Evolutionary conservation across 1,140 invertebrate genomes (phyloP).

Genomic region (Maconellicoccus hirsutus): DNA sequence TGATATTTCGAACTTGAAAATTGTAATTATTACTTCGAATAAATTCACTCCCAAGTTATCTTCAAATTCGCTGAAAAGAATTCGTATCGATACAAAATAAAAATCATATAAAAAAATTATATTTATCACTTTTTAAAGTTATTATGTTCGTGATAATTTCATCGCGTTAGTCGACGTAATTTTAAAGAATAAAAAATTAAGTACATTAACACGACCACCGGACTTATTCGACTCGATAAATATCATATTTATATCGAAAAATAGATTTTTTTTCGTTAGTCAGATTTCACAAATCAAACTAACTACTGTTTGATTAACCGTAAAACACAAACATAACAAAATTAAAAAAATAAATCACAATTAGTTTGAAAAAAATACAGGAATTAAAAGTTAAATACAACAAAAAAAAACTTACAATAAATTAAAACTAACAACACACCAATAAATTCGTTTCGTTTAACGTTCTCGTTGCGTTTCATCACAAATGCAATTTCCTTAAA

Average conservation of each 20-base stretch:
- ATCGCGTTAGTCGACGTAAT: not conserved
- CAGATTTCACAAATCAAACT: too few relatives aligned
- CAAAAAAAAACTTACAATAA: not conserved
- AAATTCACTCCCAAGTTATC: too few relatives aligned
- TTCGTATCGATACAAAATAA: too few relatives aligned
- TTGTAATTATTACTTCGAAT: too few relatives aligned
- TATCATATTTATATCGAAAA: too few relatives aligned
- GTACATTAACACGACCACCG: too few relatives aligned
- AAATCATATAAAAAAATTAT: not conserved
- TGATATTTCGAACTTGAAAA: too few relatives aligned
- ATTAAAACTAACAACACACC: not conserved
- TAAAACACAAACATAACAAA: not conserved
- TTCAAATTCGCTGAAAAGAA: too few relatives aligned
- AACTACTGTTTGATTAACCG: not conserved
- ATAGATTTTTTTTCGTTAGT: too few relatives aligned
- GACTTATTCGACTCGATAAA: not conserved
- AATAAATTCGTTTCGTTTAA: not conserved
- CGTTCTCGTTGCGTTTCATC: not conserved
- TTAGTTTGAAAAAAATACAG: not conserved
- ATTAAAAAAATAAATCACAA: slow-evolving; percentile 1
- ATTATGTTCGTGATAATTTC: not conserved
- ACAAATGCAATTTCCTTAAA: not conserved
- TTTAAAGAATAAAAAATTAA: too few relatives aligned
- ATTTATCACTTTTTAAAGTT: slow-evolving; percentile 3
- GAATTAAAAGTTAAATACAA: not conserved